Base-by-base conservation (phyloP, 2,797 vertebrate species). In the Capromys pilorides region DNA sequence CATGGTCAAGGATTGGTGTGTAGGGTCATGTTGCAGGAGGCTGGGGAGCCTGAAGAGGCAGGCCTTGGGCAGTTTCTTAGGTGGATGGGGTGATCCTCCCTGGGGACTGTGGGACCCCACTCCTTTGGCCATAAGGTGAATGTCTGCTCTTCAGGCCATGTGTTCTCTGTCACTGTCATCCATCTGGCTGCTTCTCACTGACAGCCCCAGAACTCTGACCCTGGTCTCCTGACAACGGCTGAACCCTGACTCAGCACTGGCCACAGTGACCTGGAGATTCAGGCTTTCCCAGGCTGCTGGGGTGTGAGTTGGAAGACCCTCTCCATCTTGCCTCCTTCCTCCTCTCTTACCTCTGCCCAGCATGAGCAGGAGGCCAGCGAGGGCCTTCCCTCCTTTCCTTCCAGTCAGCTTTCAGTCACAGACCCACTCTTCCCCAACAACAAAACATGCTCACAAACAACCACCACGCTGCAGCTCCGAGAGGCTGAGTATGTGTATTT, bases 351-450 rank as follows among this genome's bases (percentile, higher is more conserved):
- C 59, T 75, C 61, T 33, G 45, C 41, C 39, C 49, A 28, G 24
- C 57, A 26, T 59, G 41, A 57, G 22, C 14, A 49, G 85, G 73
- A 91, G 57, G 33, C 73, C 80, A 61, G 64, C n/a, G 13, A 49
- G 3, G 54, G 54, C 54, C 16, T 18, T 57, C 54, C 54, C 54
- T 57, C 61, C 49, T 45, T 67, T 80, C 45, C 51, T 92, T 86
- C 71, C 28, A 49, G 39, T 33, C 41, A 85, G 69, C 45, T 86
- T 92, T 80, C 33, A 12, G 39, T 88, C 88, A 87, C 61, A n/a
- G 59, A 97, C 66, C 45, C 75, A 89, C 83, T 36, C 91, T 91
- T 95, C 13, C 24, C 79, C 69, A 92, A 95, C 78, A 91, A 93
- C 2, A 88, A 36, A 84, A 78, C 7, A 24, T 22, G 31, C 66